Base-by-base conservation (phyloP, 2,888 invertebrate species). In the Watsonalla binaria region DNA sequence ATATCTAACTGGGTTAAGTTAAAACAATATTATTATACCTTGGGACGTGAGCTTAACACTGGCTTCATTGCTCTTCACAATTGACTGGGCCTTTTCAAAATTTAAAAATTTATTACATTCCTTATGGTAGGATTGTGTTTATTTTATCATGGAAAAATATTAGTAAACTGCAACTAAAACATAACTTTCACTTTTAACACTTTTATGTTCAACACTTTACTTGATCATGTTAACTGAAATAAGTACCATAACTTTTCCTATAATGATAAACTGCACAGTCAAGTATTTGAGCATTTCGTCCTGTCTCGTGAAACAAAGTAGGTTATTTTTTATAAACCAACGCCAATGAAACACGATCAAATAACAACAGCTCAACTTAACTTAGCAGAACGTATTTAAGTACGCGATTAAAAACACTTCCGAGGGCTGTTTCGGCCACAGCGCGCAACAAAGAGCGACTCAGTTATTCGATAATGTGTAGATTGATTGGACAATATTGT, bases 361-460 rank as follows among this genome's bases (percentile, higher is more conserved):
- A 42, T 68, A 70, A 65, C 61, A 72, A 58, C 65, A 69, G 64
- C 67, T 63, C 58, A 63, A 64, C 60, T 56, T 61, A 54, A 47
- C 14, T 37, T 49, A 11, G 47, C 47, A 6, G 24, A 24, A 24
- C 24, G 24, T 24, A 24, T 11, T 37, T 55, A 69, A 69, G 66
- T 70, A 64, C 61, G 11, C 42, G 11, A 74, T 78, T 77, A 83
- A 82, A 80, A 80, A 81, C 84, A 83, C 74, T 84, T 82, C 75
- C 65, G 65, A 65, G 68, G 66, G 66, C 63, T 74, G 71, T 62
- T 70, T 74, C 70, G 73, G 63, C 61, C 73, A 70, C 65, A 63
- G 59, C 63, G 57, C 55, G 51, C 66, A 78, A 84, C 82, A 86
- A 84, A 79, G 81, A 75, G 63, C 58, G 56, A 47, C 15, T 39